These are phyloP conservation scores for Sesia apiformis DNA, from an alignment of 2,888 invertebrate genomes.

Conservation along the genomic window DNA sequence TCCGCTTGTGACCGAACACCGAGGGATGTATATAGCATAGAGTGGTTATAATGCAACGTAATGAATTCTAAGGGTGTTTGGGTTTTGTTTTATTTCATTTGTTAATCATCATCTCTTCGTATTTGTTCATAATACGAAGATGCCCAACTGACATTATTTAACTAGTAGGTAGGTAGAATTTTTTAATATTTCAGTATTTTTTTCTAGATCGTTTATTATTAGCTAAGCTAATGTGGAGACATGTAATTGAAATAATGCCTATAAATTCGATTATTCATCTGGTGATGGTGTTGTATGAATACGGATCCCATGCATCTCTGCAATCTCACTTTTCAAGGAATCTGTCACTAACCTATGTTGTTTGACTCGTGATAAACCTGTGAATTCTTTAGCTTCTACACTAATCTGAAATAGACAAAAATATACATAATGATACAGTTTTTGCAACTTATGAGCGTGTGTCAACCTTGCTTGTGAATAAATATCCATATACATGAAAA, in stretches of 20 bases:
- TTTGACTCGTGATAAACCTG: conserved; percentile 80
- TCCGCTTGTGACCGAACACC: too few species aligned
- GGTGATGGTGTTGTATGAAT: conserved; percentile 79
- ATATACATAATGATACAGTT: background rate
- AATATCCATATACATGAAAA: background rate
- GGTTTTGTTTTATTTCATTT: too few species aligned
- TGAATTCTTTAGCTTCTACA: conserved; percentile 80
- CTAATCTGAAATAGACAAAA: conserved; percentile 48
- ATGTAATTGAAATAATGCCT: background rate
- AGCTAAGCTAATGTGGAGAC: background rate
- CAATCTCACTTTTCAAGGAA: conserved; percentile 83
- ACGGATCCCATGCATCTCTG: conserved; percentile 87
- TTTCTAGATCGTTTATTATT: too few species aligned
- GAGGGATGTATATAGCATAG: too few species aligned
- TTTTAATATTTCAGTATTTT: too few species aligned
- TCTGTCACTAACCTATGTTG: conserved; percentile 84
- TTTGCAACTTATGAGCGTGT: background rate
- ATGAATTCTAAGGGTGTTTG: too few species aligned
- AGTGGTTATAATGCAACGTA: too few species aligned
- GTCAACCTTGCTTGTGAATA: too few species aligned
- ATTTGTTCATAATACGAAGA: too few species aligned
- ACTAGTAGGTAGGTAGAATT: too few species aligned
- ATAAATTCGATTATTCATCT: conserved; percentile 7
- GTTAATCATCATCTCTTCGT: too few species aligned
- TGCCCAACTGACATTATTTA: too few species aligned